Evolutionary conservation across 2,113 vertebrate species (phyloP), one percentile per base, ranked within the genome.

Genomic region (Chlamydotis undulata): DNA sequence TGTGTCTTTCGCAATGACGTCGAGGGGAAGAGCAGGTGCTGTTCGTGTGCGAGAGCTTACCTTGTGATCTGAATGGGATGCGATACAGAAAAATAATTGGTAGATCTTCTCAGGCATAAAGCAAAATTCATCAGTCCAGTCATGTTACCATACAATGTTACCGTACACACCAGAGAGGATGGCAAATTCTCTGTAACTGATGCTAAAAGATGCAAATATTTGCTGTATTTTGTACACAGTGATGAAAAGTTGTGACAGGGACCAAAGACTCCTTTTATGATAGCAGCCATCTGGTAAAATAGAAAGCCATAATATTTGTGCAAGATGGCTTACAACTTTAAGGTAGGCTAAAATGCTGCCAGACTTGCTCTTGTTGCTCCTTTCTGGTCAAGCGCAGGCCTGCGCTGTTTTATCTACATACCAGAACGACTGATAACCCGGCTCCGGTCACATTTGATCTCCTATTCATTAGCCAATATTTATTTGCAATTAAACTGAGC

Each of bases 171-270:
- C 49, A 82, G 84, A 82, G 83, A 65, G 1, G 60, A 78, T 75
- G 68, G 86, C 74, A 92, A 89, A 91, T 79, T 73, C 71, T 84
- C 89, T 89, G 59, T 65, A 95, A 95, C 56, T 94, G 84, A 84
- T 94, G 91, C 87, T 91, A 89, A 87, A 95, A 96, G 94, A 93
- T 90, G 91, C 68, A 90, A 94, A 90, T 88, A 90, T 89, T 96
- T 89, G 55, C 93, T 94, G n/a, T 87, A 80, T 92, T 93, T 95
- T 93, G 76, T 87, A 94, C 93, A 83, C 89, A 90, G 93, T 67
- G 73, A 93, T 94, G 94, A 94, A 88, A 89, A 90, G 76, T 83
- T 92, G 73, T 95, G 91, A 96, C 91, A 89, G 76, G 68, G 94
- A 87, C 89, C 73, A 90, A 94, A 93, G 89, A 70, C 83, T 94